A percentile compares a stretch with the other conserved stretches of the same genome.
phyloP scores from a whole-genome alignment of 2,113 vertebrate genomes.

The Vanacampus margaritifer region DNA sequence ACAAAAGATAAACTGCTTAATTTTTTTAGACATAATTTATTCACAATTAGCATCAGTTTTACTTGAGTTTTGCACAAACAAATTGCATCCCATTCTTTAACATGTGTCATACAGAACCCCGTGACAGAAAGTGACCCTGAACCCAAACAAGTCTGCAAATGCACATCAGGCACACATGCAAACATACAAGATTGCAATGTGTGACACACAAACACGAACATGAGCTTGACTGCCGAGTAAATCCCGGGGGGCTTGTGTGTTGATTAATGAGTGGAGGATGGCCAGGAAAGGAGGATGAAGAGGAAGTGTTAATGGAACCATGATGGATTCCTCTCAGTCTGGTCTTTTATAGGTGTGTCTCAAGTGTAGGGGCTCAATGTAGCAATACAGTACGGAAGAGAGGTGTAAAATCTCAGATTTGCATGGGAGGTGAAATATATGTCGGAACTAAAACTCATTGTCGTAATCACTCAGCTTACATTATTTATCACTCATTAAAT shows the following conservation, averaged over 20 bases:
- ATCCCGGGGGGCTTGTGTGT: conserved; percentile 49
- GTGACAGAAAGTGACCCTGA: background rate
- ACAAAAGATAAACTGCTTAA: too few relatives aligned
- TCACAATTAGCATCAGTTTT: too few relatives aligned
- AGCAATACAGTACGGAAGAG: conserved; percentile 31
- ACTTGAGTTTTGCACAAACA: too few relatives aligned
- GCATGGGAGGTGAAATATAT: conserved; percentile 26
- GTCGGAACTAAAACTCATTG: conserved; percentile 15
- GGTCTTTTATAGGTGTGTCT: conserved; percentile 58
- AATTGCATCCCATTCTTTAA: too few relatives aligned
- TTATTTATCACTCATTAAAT: conserved; percentile 10
- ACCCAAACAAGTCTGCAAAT: background rate
- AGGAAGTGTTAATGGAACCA: conserved; percentile 65
- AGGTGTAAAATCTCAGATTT: conserved; percentile 5
- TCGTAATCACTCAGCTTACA: conserved; percentile 5
- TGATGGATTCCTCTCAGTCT: conserved; percentile 63
- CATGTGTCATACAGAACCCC: background rate
- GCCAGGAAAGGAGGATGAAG: conserved; percentile 60
- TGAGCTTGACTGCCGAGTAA: conserved; percentile 48
- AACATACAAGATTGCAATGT: conserved; percentile 22
- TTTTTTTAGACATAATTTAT: too few relatives aligned
- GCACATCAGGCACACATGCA: conserved; percentile 1
- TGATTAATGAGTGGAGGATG: conserved; percentile 66
- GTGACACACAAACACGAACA: conserved; percentile 12
- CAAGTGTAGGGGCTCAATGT: conserved; percentile 45